Evolutionary conservation across 2,797 vertebrate genomes (phyloP).

Genomic region (Anabacerthia variegaticeps): DNA sequence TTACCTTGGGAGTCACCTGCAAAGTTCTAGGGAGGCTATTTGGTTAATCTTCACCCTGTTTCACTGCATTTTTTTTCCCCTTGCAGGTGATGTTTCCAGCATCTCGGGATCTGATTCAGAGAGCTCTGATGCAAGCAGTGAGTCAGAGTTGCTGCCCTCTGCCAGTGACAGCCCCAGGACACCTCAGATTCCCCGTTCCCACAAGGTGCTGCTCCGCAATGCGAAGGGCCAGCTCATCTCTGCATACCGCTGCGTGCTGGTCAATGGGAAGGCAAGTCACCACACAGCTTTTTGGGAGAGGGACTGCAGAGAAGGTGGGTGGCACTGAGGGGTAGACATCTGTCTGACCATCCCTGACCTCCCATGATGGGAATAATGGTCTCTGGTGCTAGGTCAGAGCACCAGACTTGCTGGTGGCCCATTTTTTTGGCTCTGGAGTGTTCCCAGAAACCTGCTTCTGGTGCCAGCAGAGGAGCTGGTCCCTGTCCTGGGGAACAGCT

Average conservation of each 20-base stretch:
- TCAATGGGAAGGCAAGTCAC: conserved; percentile 79
- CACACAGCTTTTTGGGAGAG: not conserved
- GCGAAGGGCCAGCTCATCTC: conserved; percentile 83
- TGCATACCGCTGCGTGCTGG: conserved; percentile 83
- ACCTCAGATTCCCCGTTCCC: conserved; percentile 38
- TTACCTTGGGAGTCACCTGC: not conserved
- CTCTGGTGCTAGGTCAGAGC: not conserved
- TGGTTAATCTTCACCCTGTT: not conserved
- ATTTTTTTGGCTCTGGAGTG: not conserved
- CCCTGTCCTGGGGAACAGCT: not conserved
- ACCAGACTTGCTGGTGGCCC: not conserved
- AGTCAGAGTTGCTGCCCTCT: conserved; percentile 46
- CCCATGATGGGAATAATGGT: not conserved
- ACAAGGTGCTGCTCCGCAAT: conserved; percentile 85
- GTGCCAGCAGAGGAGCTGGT: not conserved
- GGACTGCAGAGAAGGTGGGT: not conserved
- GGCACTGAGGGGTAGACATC: not conserved
- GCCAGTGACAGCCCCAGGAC: not conserved
- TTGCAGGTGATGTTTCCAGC: conserved; percentile 91
- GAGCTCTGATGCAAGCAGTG: conserved; percentile 69
- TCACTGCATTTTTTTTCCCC: not conserved
- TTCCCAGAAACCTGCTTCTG: not conserved
- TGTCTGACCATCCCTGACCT: fast-evolving
- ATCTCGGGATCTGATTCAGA: conserved; percentile 93
- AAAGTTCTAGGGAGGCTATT: not conserved